Evolutionary conservation across 2,113 vertebrate species (phyloP), one percentile per base, ranked within the genome.

Genomic region (Dendropsophus ebraccatus): DNA sequence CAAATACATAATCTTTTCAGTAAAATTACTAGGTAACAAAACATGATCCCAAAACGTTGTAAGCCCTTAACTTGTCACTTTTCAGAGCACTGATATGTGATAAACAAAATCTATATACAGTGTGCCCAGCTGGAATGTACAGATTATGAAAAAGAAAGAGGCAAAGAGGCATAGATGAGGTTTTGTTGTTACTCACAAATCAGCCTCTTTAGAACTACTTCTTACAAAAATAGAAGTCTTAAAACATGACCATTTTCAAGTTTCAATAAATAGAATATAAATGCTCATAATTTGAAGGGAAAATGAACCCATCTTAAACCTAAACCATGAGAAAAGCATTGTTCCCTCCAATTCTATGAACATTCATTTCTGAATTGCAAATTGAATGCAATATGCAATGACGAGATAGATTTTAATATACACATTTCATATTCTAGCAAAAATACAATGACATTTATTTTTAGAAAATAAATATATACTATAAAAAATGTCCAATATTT

Each of bases 171-270:
- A 79, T 62, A 86, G 83, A 87, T 88, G 87, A 41, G 35, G 16
- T 25, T 56, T 88, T 90, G 19, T 89, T 89, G 83, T 45, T 58
- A 19, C 37, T 65, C 78, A 81, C 87, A 88, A 88, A 90, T 47
- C 70, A 87, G 89, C 85, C 14, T 1, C 84, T 87, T 87, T 79
- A 82, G 86, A 82, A 75, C 83, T 83, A 87, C 5, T 0, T 88
- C 81, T 88, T 93, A 92, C 87, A 92, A 93, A 93, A 93, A 91
- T 93, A 93, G 75, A 86, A 89, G 88, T 83, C 90, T 90, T 88
- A 88, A 91, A 50, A 0, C 89, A 81, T 87, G 87, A 87, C 90
- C 90, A 91, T 82, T 91, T 91, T 90, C 89, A 92, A 90, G 88
- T 93, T 91, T 91, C 89, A 93, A 90, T 89, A 93, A 92, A 73